Base-by-base conservation (phyloP, 2,113 vertebrate species). In the Phalacrocorax pelagicus region DNA sequence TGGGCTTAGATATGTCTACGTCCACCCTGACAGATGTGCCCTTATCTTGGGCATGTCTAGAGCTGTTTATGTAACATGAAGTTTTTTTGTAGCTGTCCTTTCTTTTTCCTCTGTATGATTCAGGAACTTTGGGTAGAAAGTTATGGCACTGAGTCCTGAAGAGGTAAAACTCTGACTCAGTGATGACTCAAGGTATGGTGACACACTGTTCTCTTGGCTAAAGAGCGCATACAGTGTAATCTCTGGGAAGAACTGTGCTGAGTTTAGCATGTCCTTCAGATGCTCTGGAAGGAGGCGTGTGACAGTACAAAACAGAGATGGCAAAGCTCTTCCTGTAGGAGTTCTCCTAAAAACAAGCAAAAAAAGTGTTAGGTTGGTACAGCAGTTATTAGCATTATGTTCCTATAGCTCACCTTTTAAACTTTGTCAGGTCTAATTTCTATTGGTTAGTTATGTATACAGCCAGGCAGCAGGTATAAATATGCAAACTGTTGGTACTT, bases 241-340 rank as follows among this genome's bases (percentile, higher is more conserved):
- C 73, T 66, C 81, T 92, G 70, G 71, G 86, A 96, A 85, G 86
- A 95, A 81, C 63, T 87, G 58, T 71, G 90, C 92, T 97, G 94
- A 94, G 92, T 88, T 92, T 92, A 96, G 83, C 86, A 65, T 61
- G 89, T 90, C 90, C 92, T 97, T 97, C 94, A 95, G 70, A 82
- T 73, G 65, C 71, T 92, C 81, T 94, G 63, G 74, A 92, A 72
- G 65, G 71, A 81, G 54, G 85, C 75, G 57, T 61, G 57, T 92
- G 80, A 91, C 19, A 40, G 47, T 16, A 44, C 4, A 61, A 86
- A 92, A 27, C 59, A 88, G 52, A 81, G 59, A 58, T n/a, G 46
- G 22, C 34, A 72, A 67, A 81, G 32, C 34, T 79, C 10, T 81
- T 84, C 19, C 57, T 66, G 4, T 42, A 67, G 70, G 34, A 89